Evolutionary conservation across 2,888 invertebrate genomes (phyloP).

Genomic region (Deilephila elpenor): DNA sequence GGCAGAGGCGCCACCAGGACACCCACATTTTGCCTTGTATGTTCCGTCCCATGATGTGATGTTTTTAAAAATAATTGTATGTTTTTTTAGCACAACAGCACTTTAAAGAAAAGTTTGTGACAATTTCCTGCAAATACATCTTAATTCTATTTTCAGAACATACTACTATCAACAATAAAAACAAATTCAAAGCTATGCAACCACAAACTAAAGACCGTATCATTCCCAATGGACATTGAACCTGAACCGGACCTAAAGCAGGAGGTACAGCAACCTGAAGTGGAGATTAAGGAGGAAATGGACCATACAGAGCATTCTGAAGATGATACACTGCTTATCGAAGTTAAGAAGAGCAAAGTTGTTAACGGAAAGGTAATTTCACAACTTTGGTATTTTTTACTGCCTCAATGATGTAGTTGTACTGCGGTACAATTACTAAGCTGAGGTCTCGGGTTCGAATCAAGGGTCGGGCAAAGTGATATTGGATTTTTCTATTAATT

Average conservation of each 20-base stretch:
- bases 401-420: neutral
- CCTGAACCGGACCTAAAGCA: neutral
- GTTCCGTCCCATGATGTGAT: too few relatives aligned
- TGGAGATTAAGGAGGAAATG: constrained; percentile 41
- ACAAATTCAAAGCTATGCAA: constrained; percentile 16
- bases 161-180: constrained; percentile 19
- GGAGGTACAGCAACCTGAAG: neutral
- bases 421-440: too few relatives aligned
- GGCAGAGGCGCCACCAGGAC: too few relatives aligned
- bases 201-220: constrained; percentile 8
- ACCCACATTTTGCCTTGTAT: too few relatives aligned
- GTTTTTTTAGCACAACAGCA: too few relatives aligned
- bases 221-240: neutral
- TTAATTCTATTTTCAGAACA: constrained; percentile 8
- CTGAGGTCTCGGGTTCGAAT: too few relatives aligned
- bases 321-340: constrained; percentile 43
- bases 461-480: too few relatives aligned
- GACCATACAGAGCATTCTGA: constrained; percentile 44
- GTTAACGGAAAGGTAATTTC: neutral
- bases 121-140: neutral
- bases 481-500: too few relatives aligned
- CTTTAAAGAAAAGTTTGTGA: too few relatives aligned
- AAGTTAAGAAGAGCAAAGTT: constrained; percentile 43
- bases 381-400: neutral
- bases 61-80: too few relatives aligned